Base-by-base conservation (phyloP, 1,140 invertebrate genomes). In the Lucilia sericata region DNA sequence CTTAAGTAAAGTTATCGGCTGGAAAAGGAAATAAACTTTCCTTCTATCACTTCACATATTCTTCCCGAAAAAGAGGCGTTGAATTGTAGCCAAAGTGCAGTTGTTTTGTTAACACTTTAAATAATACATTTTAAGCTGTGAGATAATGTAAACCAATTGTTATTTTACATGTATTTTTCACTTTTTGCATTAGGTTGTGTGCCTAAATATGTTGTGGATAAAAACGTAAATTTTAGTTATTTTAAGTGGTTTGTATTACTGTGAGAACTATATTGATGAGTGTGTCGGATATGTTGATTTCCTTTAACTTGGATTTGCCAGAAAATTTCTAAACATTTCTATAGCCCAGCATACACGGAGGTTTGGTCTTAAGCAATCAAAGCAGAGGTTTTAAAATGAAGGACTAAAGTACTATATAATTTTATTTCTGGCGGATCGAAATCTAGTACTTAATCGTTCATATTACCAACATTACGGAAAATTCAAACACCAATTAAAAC, bases 31-130 rank as follows among this genome's bases (percentile, higher is more conserved):
- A 74, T 74, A 74, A 74, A 74, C 14, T 51, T 5, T 82, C 47
- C 51, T 12, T 70, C n/a, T 70, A 5, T 10, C n/a, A 7, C 10
- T 82, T 14, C 34, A n/a, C 19, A 19, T 82, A 30, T 55, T 51
- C 80, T 82, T 0, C 25, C 47, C 13, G 0, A 19, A 51, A 80
- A 80, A 80, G n/a, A 80, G 76, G 76, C 76, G 76, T 80, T 80
- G 76, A 80, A 80, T 80, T 80, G 76, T 80, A 80, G 76, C 76
- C 76, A 80, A 80, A 80, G 76, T 80, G 76, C 42, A 80, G 76
- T 80, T 80, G 76, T 80, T 80, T 80, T 80, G 76, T 80, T 80
- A 80, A 80, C 76, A 80, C 76, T 80, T 80, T 13, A 51, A 80
- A 80, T 80, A 80, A 80, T 80, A 80, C 76, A 80, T 80, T 80